Percentiles rank a stretch among this genome's conserved stretches.
Evolutionary conservation across 2,113 vertebrate genomes (phyloP).

Genomic region (Hassar affinis): DNA sequence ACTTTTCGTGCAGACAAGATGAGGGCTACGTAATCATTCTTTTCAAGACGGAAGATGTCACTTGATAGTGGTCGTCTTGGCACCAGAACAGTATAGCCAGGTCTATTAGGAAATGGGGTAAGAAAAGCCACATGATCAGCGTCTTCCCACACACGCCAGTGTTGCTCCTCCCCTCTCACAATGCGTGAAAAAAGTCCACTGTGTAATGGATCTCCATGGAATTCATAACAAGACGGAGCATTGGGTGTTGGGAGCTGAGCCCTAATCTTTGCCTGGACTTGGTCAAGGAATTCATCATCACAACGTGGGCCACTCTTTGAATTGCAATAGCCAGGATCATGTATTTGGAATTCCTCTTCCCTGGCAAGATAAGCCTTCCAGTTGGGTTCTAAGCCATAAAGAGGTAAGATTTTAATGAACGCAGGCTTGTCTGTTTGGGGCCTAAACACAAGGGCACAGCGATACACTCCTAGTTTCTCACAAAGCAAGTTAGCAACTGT

Average conservation of each 20-base stretch:
- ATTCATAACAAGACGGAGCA: constrained; percentile 67
- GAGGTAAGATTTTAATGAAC: constrained; percentile 69
- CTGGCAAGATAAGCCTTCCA: constrained; percentile 65
- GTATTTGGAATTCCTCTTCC: constrained; percentile 67
- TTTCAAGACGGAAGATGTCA: constrained; percentile 67
- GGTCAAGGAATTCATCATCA: constrained; percentile 60
- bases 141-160: constrained; percentile 79
- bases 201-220: constrained; percentile 61
- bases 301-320: constrained; percentile 71
- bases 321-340: constrained; percentile 71
- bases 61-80: constrained; percentile 72
- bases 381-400: constrained; percentile 67
- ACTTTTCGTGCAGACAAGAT: constrained; percentile 66
- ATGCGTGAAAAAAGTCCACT: constrained; percentile 69
- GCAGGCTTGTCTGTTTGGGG: constrained; percentile 60
- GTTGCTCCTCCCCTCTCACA: constrained; percentile 71
- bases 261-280: constrained; percentile 66
- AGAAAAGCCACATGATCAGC: constrained; percentile 72
- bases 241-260: constrained; percentile 66
- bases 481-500: constrained; percentile 67
- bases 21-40: constrained; percentile 66
- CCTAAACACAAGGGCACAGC: constrained; percentile 70
- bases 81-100: constrained; percentile 72
- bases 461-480: constrained; percentile 65
- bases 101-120: constrained; percentile 74